phyloP scores from a whole-genome alignment of 2,888 invertebrate species.

The Thumatha senex region DNA sequence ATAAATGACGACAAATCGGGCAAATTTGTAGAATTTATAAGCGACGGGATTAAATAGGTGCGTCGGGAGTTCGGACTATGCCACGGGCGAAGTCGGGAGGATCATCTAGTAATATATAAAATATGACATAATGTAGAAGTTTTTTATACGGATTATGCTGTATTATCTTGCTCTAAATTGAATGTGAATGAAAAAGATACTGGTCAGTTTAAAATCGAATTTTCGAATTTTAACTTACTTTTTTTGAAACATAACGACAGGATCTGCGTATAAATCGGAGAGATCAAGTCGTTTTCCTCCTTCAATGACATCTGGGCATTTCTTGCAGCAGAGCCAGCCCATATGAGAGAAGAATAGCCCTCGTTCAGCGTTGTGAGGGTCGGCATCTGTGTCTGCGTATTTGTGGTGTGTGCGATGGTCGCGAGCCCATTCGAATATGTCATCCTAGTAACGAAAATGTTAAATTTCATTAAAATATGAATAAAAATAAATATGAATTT shows the following conservation, averaged over 20 bases:
- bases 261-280: constrained; percentile 91
- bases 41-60: too few species aligned
- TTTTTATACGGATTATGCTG: too few species aligned
- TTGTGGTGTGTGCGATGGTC: constrained; percentile 94
- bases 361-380: constrained; percentile 93
- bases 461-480: too few species aligned
- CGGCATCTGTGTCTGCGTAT: constrained; percentile 94
- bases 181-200: too few species aligned
- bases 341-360: constrained; percentile 98
- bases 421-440: constrained; percentile 87
- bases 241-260: constrained; percentile 92
- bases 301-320: constrained; percentile 92
- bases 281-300: constrained; percentile 93
- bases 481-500: not conserved
- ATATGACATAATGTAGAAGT: too few species aligned
- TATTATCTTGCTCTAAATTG: too few species aligned
- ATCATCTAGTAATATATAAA: too few species aligned
- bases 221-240: constrained; percentile 81
- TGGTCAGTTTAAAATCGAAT: too few species aligned
- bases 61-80: too few species aligned
- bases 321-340: constrained; percentile 95
- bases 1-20: too few species aligned
- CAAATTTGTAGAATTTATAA: too few species aligned
- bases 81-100: too few species aligned
- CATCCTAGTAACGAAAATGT: constrained; percentile 68